Percentiles rank a stretch among this genome's conserved stretches.
Conservation (phyloP, 2,113 vertebrate genomes). For the Chinchilla lanigera region DNA sequence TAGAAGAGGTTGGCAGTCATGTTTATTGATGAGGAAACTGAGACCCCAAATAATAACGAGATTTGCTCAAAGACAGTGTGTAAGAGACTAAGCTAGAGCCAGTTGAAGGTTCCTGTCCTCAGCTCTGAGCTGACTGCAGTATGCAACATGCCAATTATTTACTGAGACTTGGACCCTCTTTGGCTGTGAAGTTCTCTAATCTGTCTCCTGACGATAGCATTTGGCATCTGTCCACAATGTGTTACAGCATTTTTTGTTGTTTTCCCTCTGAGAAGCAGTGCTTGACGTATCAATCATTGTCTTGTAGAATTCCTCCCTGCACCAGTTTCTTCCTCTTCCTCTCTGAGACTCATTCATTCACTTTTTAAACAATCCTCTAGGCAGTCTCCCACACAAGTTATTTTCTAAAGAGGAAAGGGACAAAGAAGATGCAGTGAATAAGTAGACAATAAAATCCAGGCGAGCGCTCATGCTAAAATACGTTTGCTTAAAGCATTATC, state of each 20-base stretch:
- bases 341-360: slow-evolving; percentile 32
- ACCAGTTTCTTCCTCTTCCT: not conserved
- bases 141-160: not conserved
- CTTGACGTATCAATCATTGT: slow-evolving; percentile 30
- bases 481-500: slow-evolving; percentile 65
- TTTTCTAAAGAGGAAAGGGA: not conserved
- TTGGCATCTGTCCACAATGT: slow-evolving; percentile 11
- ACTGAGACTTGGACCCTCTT: not conserved
- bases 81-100: not conserved
- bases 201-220: not conserved
- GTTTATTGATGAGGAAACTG: not conserved
- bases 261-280: slow-evolving; percentile 46
- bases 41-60: not conserved
- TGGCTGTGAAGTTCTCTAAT: not conserved
- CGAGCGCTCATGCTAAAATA: slow-evolving; percentile 71
- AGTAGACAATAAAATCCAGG: slow-evolving; percentile 68
- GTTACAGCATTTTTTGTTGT: not conserved
- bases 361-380: slow-evolving; percentile 51
- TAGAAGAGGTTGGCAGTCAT: not conserved
- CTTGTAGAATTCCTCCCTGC: not conserved
- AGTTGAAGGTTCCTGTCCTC: not conserved
- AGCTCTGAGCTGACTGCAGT: not conserved
- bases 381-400: slow-evolving; percentile 24
- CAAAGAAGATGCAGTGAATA: slow-evolving; percentile 23
- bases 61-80: not conserved